phyloP scores from a whole-genome alignment of 2,888 invertebrate genomes.

The Drosophila mimica region DNA sequence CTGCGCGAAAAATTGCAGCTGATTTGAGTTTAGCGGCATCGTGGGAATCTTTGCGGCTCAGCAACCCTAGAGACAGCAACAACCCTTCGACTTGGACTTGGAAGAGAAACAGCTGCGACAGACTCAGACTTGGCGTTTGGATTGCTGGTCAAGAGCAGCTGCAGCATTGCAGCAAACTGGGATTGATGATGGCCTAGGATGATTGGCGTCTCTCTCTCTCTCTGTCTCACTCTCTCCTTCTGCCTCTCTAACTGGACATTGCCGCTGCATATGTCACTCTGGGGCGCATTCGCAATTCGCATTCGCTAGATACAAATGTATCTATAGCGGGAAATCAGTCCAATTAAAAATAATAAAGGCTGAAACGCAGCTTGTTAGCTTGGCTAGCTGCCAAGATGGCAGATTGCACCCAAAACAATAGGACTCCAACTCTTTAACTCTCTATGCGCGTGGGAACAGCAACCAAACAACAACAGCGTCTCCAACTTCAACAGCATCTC shows the following conservation, averaged over 20 bases:
- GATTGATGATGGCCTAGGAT: slow-evolving; percentile 75
- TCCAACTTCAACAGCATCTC: slow-evolving; percentile 5
- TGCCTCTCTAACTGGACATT: slow-evolving; percentile 28
- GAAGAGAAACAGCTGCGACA: slow-evolving; percentile 52
- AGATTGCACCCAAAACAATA: slow-evolving; percentile 76
- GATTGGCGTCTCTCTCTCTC: slow-evolving; percentile 48
- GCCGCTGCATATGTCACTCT: slow-evolving; percentile 68
- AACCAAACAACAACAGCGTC: slow-evolving; percentile 28
- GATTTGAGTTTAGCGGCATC: slow-evolving; percentile 57
- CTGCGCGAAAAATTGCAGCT: slow-evolving; percentile 79
- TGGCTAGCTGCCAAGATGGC: slow-evolving; percentile 65
- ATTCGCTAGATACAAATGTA: slow-evolving; percentile 71
- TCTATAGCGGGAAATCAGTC: slow-evolving; percentile 77
- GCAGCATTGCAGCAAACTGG: slow-evolving; percentile 19
- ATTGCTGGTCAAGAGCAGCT: slow-evolving; percentile 54
- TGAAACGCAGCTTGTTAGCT: slow-evolving; percentile 72
- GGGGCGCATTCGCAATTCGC: slow-evolving; percentile 49
- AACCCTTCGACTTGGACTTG: slow-evolving; percentile 65
- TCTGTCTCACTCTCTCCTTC: not conserved
- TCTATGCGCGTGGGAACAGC: slow-evolving; percentile 65
- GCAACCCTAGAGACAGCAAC: slow-evolving; percentile 64
- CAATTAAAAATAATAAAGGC: slow-evolving; percentile 80
- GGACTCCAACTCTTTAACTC: slow-evolving; percentile 44
- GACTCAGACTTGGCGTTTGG: slow-evolving; percentile 10
- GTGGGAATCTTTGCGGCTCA: slow-evolving; percentile 62